These are phyloP conservation scores for Neoarius graeffei DNA, from an alignment of 2,113 vertebrate genomes.

Conservation along the genomic window DNA sequence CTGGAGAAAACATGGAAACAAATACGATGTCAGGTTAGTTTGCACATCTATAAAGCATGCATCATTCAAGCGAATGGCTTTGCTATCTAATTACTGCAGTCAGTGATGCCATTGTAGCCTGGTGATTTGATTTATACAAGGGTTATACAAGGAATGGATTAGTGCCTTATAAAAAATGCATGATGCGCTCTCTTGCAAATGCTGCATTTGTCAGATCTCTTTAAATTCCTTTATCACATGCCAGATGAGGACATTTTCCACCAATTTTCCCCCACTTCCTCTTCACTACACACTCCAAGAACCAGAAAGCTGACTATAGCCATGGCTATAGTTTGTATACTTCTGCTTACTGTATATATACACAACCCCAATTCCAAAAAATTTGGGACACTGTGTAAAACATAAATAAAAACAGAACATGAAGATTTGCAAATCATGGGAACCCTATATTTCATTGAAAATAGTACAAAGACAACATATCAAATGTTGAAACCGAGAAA, in stretches of 20 bases:
- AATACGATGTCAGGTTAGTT: constrained; percentile 47
- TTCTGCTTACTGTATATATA: neutral
- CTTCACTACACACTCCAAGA: neutral
- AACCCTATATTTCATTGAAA: no score
- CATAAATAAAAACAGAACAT: no score
- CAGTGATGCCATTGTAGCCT: constrained; percentile 50
- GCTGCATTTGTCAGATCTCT: constrained; percentile 31
- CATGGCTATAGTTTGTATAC: neutral
- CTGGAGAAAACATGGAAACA: constrained; percentile 14
- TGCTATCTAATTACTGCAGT: constrained; percentile 57
- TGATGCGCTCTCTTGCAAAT: constrained; percentile 37
- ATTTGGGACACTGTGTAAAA: no score
- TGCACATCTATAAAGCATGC: constrained; percentile 30
- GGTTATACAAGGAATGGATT: constrained; percentile 59
- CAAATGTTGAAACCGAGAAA: no score
- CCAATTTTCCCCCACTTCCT: neutral
- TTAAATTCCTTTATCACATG: constrained; percentile 47
- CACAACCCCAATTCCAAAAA: no score
- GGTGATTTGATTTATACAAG: constrained; percentile 60
- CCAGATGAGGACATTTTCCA: constrained; percentile 15
- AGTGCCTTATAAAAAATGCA: constrained; percentile 56
- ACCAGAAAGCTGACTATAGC: neutral
- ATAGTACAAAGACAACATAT: no score
- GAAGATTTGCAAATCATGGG: no score
- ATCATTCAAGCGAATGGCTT: constrained; percentile 11